These are phyloP conservation scores for Cyclophora punctaria DNA, from an alignment of 2,888 invertebrate genomes.

Conservation along the genomic window DNA sequence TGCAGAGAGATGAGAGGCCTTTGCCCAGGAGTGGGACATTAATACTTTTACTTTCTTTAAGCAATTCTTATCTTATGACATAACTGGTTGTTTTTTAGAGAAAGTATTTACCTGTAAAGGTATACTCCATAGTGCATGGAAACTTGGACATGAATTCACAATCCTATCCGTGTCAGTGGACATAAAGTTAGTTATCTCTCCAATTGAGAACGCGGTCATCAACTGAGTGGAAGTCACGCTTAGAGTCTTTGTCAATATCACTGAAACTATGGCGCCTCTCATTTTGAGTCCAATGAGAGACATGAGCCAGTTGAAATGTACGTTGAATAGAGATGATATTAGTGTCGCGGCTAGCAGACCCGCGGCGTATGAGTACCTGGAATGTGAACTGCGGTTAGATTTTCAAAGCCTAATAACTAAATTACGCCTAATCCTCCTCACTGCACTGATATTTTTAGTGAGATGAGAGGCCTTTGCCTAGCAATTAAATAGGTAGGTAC, in stretches of 20 bases:
- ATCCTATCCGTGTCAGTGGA: slow-evolving; percentile 97
- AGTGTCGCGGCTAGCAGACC: slow-evolving; percentile 67
- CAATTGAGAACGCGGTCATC: slow-evolving; percentile 74
- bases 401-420: no score
- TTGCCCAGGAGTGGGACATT: no score
- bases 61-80: no score
- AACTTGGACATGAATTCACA: slow-evolving; percentile 95
- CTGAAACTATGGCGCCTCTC: slow-evolving; percentile 87
- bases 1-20: no score
- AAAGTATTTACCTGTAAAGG: slow-evolving; percentile 82
- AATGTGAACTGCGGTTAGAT: slow-evolving; percentile 13
- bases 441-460: no score
- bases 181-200: slow-evolving; percentile 97
- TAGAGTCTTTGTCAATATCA: slow-evolving; percentile 76
- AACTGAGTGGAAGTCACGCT: slow-evolving; percentile 64
- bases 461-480: no score
- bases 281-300: slow-evolving; percentile 89
- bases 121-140: slow-evolving; percentile 97
- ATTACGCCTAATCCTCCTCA: no score
- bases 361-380: slow-evolving; percentile 60
- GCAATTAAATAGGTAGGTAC: no score
- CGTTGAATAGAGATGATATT: slow-evolving; percentile 80
- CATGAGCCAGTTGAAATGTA: slow-evolving; percentile 94
- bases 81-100: no score
- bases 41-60: no score